A percentile compares a stretch with the other conserved stretches of the same genome.
Conservation (phyloP, 2,797 vertebrate genomes). For the Cheirogaleus major region DNA sequence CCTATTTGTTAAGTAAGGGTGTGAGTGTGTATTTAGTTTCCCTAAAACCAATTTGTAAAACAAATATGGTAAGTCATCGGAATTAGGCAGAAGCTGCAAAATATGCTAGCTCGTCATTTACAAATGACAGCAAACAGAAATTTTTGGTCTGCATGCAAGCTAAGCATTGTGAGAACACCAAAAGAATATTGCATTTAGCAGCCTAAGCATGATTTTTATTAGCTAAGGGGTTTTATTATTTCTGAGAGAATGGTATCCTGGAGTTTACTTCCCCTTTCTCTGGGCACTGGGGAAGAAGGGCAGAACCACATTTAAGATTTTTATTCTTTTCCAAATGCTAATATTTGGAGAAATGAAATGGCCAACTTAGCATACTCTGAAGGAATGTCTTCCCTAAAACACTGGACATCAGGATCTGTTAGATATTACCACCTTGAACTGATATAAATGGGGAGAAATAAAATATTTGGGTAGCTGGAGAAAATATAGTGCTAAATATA, state of each 20-base stretch:
- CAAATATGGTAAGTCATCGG: neutral
- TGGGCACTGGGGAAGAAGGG: neutral
- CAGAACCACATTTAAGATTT: neutral
- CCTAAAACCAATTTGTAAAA: neutral
- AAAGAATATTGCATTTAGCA: neutral
- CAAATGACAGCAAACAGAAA: neutral
- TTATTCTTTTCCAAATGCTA: neutral
- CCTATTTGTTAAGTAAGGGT: neutral
- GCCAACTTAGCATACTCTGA: neutral
- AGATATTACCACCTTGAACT: neutral
- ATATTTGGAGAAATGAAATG: neutral
- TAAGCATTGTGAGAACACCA: neutral
- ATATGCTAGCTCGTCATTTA: neutral
- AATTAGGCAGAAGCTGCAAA: neutral
- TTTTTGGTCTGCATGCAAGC: neutral
- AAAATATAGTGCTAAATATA: neutral
- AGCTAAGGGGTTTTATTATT: neutral
- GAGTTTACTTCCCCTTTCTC: neutral
- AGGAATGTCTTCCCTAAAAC: neutral
- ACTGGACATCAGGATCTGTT: rapidly evolving
- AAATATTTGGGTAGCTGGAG: neutral
- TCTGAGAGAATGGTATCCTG: neutral
- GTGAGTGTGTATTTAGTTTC: neutral
- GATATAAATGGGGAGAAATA: neutral
- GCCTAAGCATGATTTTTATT: neutral